These are phyloP conservation scores for Mesochorus sp. DNA, from an alignment of 2,888 invertebrate genomes.

Conservation along the genomic window DNA sequence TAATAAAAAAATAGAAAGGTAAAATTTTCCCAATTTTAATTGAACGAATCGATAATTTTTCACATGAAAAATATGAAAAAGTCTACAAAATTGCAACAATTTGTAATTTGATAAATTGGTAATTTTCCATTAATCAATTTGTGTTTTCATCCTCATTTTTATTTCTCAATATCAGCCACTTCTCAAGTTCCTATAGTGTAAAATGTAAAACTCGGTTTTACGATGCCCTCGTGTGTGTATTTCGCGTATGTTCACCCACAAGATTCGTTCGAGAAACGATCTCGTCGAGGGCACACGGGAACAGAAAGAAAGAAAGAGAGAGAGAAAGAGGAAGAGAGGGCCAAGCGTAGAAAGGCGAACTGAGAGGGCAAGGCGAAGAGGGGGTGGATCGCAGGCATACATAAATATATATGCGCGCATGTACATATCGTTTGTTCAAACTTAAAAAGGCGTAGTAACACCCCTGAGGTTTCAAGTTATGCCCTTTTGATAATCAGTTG, in stretches of 20 bases:
- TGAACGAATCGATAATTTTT: no score
- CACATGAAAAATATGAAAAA: no score
- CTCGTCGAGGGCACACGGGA: slow-evolving; percentile 6
- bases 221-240: background rate
- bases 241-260: background rate
- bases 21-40: no score
- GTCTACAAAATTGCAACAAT: no score
- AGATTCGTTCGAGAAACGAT: slow-evolving; percentile 34
- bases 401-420: background rate
- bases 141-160: no score
- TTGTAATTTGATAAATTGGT: no score
- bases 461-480: background rate
- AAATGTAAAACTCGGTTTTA: no score
- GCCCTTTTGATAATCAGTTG: slow-evolving; percentile 7
- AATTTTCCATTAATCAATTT: no score
- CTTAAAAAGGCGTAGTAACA: slow-evolving; percentile 17
- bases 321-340: no score
- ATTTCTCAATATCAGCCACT: no score
- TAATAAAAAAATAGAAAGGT: background rate
- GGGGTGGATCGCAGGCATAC: background rate
- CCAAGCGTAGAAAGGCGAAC: slow-evolving; percentile 5
- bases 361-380: background rate
- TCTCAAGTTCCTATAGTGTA: no score
- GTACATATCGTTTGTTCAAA: slow-evolving; percentile 8
- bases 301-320: background rate